These are phyloP conservation scores for Rhimphoctona megacephalus DNA, from an alignment of 2,888 invertebrate genomes.

Conservation along the genomic window DNA sequence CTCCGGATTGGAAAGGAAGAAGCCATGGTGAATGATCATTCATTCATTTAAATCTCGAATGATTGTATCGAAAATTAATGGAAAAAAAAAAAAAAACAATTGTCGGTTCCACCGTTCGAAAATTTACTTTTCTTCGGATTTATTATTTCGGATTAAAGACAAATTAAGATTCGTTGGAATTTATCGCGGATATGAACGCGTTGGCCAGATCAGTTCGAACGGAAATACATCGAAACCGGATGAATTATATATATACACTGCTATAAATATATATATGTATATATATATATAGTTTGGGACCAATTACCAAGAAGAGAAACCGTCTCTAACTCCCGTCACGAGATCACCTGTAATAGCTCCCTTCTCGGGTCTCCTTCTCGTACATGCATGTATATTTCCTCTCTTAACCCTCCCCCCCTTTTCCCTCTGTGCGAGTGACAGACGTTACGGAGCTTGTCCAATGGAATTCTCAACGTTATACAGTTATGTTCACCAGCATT, in stretches of 20 bases:
- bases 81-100: neutral
- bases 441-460: slow-evolving; percentile 35
- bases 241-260: slow-evolving; percentile 14
- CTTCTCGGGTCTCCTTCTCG: slow-evolving; percentile 29
- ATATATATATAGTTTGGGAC: slow-evolving; percentile 29
- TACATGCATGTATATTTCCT: slow-evolving; percentile 42
- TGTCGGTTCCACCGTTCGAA: neutral
- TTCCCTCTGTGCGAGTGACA: neutral
- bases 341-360: slow-evolving; percentile 62
- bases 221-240: slow-evolving; percentile 46
- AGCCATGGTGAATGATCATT: neutral
- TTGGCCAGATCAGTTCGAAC: slow-evolving; percentile 10
- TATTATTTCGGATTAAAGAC: neutral
- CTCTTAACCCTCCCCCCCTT: neutral
- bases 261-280: neutral
- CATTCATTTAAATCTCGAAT: neutral
- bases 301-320: slow-evolving; percentile 65
- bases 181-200: slow-evolving; percentile 1
- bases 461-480: slow-evolving; percentile 27
- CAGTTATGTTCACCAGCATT: slow-evolving; percentile 25
- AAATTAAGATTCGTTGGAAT: neutral
- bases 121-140: neutral
- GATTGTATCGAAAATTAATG: neutral
- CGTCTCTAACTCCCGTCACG: slow-evolving; percentile 59
- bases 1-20: neutral